A percentile compares a stretch with the other conserved stretches of the same genome.
Conservation (phyloP, 2,113 vertebrate species). For the Clarias batrachus region DNA sequence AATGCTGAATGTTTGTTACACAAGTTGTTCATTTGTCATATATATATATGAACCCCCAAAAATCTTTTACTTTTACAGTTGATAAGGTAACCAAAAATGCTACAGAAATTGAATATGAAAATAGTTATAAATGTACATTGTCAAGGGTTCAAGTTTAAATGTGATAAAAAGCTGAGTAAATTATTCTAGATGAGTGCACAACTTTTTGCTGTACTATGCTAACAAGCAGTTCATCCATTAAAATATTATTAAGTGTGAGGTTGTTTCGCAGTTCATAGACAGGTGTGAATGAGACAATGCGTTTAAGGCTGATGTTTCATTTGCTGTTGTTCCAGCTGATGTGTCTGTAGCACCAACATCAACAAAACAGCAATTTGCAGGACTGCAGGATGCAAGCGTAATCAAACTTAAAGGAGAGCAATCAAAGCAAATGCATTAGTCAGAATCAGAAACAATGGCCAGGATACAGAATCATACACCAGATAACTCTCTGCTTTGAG, state of each 20-base stretch:
- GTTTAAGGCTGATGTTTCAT: constrained; percentile 43
- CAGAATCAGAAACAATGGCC: too few relatives aligned
- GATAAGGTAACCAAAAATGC: neutral
- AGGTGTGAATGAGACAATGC: constrained; percentile 61
- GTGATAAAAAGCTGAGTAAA: neutral
- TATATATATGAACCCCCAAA: neutral
- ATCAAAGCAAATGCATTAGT: too few relatives aligned
- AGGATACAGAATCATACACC: too few relatives aligned
- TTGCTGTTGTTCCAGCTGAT: constrained; percentile 54
- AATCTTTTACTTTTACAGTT: neutral
- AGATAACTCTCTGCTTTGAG: too few relatives aligned
- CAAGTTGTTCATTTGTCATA: too few relatives aligned
- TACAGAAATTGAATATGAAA: neutral
- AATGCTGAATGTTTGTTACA: too few relatives aligned
- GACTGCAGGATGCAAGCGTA: too few relatives aligned
- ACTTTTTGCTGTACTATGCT: constrained; percentile 6
- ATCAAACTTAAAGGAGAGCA: too few relatives aligned
- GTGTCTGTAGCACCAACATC: constrained; percentile 48
- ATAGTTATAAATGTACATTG: neutral
- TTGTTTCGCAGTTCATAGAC: constrained; percentile 66
- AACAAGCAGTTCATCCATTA: constrained; percentile 66
- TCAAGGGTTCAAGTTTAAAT: neutral
- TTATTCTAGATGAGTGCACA: neutral
- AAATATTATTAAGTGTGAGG: constrained; percentile 67
- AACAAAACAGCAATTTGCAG: too few relatives aligned